These are phyloP conservation scores for Periphyllus acericola DNA, from an alignment of 2,888 invertebrate genomes.

Conservation along the genomic window DNA sequence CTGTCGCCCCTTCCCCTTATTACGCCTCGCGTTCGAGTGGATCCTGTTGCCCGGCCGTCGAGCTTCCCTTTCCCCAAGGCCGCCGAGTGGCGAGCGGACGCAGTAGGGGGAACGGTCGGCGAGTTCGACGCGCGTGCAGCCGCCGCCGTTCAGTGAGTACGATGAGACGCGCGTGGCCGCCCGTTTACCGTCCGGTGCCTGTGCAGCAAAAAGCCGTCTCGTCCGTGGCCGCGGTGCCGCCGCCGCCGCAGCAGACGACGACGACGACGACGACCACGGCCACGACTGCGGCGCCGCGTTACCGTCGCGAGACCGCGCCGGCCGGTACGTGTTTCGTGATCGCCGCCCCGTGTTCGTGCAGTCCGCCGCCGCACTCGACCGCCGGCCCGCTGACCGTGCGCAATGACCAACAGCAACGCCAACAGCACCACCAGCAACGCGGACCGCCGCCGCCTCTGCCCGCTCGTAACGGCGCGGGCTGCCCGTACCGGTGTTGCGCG, in stretches of 20 bases:
- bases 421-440: background rate
- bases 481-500: constrained; percentile 48
- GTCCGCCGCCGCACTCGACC: background rate
- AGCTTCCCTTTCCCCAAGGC: background rate
- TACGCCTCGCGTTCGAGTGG: no score
- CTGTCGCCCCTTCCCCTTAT: no score
- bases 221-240: constrained; percentile 73
- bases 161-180: constrained; percentile 72
- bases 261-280: constrained; percentile 53
- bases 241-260: constrained; percentile 41
- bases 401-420: background rate
- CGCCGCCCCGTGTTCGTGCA: constrained; percentile 59
- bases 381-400: constrained; percentile 31
- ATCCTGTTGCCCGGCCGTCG: background rate
- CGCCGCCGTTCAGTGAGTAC: constrained; percentile 64
- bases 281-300: constrained; percentile 23
- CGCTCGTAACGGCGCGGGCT: constrained; percentile 23
- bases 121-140: constrained; percentile 49
- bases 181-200: constrained; percentile 72
- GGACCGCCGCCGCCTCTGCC: constrained; percentile 45
- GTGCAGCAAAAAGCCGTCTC: constrained; percentile 21
- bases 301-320: constrained; percentile 25
- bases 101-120: background rate
- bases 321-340: constrained; percentile 72
- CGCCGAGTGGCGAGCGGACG: background rate